Conservation (phyloP, 2,888 invertebrate species). For the Anodontia alba region DNA sequence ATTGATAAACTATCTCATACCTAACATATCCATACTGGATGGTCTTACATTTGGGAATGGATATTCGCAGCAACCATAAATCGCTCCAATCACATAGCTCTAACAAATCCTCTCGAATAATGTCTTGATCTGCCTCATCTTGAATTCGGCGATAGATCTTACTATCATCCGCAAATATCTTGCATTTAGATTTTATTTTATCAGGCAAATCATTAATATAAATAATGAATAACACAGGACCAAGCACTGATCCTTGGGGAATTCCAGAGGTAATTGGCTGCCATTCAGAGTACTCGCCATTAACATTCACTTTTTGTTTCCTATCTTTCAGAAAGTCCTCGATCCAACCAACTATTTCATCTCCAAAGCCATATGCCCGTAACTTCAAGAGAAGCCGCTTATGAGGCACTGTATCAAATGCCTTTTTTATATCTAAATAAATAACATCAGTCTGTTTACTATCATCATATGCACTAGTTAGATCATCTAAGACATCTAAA, state of each 20-base stretch:
- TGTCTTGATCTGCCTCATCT: background rate
- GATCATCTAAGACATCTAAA: background rate
- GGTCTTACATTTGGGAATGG: too few relatives aligned
- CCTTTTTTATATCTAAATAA: background rate
- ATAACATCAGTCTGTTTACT: slow-evolving; percentile 1
- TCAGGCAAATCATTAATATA: background rate
- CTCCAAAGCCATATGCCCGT: background rate
- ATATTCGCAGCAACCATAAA: too few relatives aligned
- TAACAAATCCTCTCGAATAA: too few relatives aligned
- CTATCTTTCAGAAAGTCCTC: background rate
- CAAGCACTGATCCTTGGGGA: background rate
- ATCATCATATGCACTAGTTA: background rate
- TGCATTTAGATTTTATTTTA: background rate
- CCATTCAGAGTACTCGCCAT: background rate
- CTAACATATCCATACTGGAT: too few relatives aligned
- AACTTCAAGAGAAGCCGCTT: background rate
- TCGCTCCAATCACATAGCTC: too few relatives aligned
- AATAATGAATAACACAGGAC: background rate
- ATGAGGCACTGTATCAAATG: background rate
- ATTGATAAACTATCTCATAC: too few relatives aligned
- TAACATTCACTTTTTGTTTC: background rate
- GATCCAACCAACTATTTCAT: background rate
- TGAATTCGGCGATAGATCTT: background rate
- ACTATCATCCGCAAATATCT: background rate
- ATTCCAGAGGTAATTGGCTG: background rate